Percentiles rank a stretch among this genome's conserved stretches.
Evolutionary conservation across 2,888 invertebrate species (phyloP).

Genomic region (Eucriotettix oculatus): DNA sequence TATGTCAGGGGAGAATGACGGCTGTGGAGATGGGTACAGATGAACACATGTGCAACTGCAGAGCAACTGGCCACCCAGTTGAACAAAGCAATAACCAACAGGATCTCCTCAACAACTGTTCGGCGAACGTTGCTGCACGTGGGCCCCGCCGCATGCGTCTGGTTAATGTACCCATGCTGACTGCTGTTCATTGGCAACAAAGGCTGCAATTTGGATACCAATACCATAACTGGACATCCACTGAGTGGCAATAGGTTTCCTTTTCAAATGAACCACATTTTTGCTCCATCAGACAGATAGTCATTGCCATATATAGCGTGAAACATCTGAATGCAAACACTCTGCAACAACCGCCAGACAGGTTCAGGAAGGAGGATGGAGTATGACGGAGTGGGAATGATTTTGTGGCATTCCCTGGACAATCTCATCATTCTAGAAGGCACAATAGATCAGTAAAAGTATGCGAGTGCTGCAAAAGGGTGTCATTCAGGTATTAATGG

Average conservation of each 20-base stretch:
- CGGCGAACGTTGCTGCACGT: background rate
- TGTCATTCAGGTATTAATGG: no score
- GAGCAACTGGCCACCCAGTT: background rate
- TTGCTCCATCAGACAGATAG: background rate
- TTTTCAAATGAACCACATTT: background rate
- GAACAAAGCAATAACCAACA: no score
- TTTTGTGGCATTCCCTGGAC: no score
- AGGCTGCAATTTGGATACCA: background rate
- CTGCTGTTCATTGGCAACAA: no score
- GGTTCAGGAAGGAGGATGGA: no score
- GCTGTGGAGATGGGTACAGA: background rate
- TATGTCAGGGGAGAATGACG: background rate
- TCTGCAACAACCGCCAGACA: no score
- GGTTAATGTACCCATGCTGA: background rate
- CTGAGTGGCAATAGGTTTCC: background rate
- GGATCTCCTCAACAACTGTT: background rate
- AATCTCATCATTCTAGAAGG: no score
- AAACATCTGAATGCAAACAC: no score
- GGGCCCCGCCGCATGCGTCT: background rate
- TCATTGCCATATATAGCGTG: background rate
- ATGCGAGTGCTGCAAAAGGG: no score
- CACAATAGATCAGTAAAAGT: no score
- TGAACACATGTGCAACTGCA: background rate
- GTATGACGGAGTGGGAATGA: no score
- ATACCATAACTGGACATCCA: no score